phyloP scores from a whole-genome alignment of 2,797 vertebrate genomes.

The Synaphobranchus kaupii region DNA sequence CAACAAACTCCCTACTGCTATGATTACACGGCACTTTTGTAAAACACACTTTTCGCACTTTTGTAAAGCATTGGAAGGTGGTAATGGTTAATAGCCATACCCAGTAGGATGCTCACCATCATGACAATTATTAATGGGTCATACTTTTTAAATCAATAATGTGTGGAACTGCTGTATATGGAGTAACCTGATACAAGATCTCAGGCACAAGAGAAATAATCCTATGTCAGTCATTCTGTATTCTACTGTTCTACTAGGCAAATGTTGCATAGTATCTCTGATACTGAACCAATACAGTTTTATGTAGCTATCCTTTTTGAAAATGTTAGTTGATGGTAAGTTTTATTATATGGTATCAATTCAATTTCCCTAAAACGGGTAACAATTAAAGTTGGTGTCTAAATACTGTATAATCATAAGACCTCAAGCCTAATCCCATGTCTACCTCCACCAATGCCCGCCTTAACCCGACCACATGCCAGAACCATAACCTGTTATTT shows the following conservation, averaged over 20 bases:
- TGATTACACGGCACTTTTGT: neutral
- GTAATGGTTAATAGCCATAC: neutral
- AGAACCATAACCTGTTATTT: neutral
- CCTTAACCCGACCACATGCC: neutral
- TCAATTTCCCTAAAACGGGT: neutral
- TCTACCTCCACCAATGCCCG: neutral
- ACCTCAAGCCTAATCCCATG: neutral
- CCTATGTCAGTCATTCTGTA: neutral
- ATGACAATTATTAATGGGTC: constrained; percentile 4
- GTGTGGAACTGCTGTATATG: neutral
- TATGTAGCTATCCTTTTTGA: neutral
- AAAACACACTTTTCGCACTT: neutral
- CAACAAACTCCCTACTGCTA: neutral
- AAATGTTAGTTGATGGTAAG: neutral
- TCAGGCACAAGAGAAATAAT: constrained; percentile 9
- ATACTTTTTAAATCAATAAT: constrained; percentile 13
- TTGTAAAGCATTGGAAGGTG: neutral
- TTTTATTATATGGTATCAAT: neutral
- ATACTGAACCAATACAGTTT: neutral
- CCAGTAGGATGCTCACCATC: neutral
- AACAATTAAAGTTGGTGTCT: neutral
- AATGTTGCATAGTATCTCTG: neutral
- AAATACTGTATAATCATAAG: neutral
- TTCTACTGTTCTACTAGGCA: neutral
- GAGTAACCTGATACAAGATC: neutral